Percentiles rank a stretch among this genome's conserved stretches.
phyloP scores from a whole-genome alignment of 2,113 vertebrate genomes.

The Elephantulus edwardii region DNA sequence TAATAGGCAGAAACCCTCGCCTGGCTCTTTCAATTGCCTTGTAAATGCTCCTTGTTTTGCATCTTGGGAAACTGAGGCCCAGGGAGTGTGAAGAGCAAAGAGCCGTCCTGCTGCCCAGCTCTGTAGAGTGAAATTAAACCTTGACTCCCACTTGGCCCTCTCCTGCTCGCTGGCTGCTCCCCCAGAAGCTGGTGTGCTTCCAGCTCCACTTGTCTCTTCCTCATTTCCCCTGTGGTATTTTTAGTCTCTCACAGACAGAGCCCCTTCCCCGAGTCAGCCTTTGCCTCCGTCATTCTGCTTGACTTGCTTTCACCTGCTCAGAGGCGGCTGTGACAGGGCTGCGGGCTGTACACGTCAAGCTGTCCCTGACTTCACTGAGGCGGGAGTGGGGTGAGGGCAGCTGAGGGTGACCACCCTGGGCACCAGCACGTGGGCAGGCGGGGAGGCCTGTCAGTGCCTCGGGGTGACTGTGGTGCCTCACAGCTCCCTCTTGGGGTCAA shows the following conservation, averaged over 20 bases:
- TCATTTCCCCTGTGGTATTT: not conserved
- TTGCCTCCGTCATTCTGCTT: slow-evolving; percentile 73
- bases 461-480: slow-evolving; percentile 49
- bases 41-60: not conserved
- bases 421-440: not conserved
- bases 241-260: not conserved
- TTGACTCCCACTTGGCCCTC: not conserved
- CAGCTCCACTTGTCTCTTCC: not conserved
- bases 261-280: slow-evolving; percentile 56
- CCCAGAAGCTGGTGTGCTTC: not conserved
- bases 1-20: not conserved
- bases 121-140: not conserved
- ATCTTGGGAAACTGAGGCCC: not conserved
- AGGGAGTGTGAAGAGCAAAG: not conserved
- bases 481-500: slow-evolving; percentile 42
- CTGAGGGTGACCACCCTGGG: slow-evolving; percentile 10
- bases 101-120: not conserved
- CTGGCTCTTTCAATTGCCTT: too few relatives aligned
- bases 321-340: slow-evolving; percentile 68
- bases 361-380: slow-evolving; percentile 49
- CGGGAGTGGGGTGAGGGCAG: slow-evolving; percentile 54
- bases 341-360: slow-evolving; percentile 60
- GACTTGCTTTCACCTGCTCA: slow-evolving; percentile 76
- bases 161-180: not conserved
- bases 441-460: slow-evolving; percentile 51